Percentiles rank a stretch among this genome's conserved stretches.
phyloP scores from a whole-genome alignment of 2,797 vertebrate genomes.

The Naso thynnoides region DNA sequence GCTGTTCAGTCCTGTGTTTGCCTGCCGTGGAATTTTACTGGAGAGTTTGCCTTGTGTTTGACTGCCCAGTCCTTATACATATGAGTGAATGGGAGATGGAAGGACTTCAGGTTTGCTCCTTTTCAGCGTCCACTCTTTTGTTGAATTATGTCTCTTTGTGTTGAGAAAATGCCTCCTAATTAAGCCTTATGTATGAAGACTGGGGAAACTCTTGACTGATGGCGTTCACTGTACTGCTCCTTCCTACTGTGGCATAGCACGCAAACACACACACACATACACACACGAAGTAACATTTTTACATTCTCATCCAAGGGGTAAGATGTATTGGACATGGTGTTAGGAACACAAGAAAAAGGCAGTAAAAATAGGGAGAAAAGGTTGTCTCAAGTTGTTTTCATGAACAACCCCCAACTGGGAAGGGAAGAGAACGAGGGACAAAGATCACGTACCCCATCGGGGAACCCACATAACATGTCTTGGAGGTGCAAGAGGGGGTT shows the following conservation, averaged over 20 bases:
- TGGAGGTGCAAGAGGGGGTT: constrained; percentile 47
- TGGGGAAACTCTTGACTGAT: constrained; percentile 81
- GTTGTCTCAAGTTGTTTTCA: constrained; percentile 72
- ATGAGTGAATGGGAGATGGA: constrained; percentile 72
- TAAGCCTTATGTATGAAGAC: constrained; percentile 80
- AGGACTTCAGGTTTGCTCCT: constrained; percentile 76
- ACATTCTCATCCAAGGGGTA: constrained; percentile 61
- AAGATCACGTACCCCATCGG: constrained; percentile 65
- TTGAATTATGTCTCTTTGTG: constrained; percentile 79
- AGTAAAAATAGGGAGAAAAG: constrained; percentile 61
- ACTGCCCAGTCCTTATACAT: constrained; percentile 67
- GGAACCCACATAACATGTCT: constrained; percentile 63
- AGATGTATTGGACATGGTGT: constrained; percentile 71
- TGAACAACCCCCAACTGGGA: constrained; percentile 76
- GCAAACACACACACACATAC: constrained; percentile 40
- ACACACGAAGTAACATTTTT: constrained; percentile 47
- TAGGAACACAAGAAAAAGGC: constrained; percentile 68
- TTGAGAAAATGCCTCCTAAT: constrained; percentile 79
- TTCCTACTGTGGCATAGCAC: constrained; percentile 55
- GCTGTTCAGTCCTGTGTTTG: constrained; percentile 62
- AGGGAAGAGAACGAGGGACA: constrained; percentile 65
- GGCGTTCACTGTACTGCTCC: constrained; percentile 74
- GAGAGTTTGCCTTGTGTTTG: constrained; percentile 76
- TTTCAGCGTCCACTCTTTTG: constrained; percentile 80
- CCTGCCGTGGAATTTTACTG: constrained; percentile 78